Conservation (phyloP, 2,797 vertebrate genomes). For the Pseudochirops corinnae region DNA sequence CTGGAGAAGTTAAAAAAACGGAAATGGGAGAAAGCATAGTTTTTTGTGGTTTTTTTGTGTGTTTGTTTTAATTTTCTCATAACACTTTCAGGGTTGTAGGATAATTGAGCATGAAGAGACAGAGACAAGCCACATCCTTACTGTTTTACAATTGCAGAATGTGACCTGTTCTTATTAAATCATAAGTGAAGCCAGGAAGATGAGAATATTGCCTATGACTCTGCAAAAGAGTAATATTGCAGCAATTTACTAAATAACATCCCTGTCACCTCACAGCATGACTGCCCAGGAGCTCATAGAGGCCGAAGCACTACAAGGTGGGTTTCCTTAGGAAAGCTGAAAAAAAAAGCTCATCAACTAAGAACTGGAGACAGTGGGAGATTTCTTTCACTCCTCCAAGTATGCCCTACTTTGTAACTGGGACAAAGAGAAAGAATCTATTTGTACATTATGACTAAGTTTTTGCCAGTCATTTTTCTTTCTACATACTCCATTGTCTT, state of each 20-base stretch:
- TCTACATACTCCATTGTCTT: background rate
- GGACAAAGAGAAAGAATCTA: background rate
- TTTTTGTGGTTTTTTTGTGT: background rate
- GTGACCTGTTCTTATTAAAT: background rate
- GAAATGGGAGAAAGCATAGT: fast-evolving
- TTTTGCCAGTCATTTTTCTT: background rate
- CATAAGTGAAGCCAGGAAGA: background rate
- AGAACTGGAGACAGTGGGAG: background rate
- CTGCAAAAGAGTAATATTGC: background rate
- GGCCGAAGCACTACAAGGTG: background rate
- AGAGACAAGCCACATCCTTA: background rate
- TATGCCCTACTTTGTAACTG: background rate
- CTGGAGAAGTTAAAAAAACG: background rate
- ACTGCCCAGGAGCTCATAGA: fast-evolving
- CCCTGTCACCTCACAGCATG: background rate
- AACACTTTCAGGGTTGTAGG: background rate
- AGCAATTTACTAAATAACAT: background rate
- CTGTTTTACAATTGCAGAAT: background rate
- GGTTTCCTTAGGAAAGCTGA: background rate
- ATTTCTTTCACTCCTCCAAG: background rate
- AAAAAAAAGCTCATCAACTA: background rate
- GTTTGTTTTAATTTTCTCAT: background rate
- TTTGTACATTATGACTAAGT: background rate
- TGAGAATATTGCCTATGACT: fast-evolving
- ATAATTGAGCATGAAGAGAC: background rate